A percentile compares a stretch with the other conserved stretches of the same genome.
Evolutionary conservation across 2,888 invertebrate species (phyloP).

Genomic region (Dorcus hopei): DNA sequence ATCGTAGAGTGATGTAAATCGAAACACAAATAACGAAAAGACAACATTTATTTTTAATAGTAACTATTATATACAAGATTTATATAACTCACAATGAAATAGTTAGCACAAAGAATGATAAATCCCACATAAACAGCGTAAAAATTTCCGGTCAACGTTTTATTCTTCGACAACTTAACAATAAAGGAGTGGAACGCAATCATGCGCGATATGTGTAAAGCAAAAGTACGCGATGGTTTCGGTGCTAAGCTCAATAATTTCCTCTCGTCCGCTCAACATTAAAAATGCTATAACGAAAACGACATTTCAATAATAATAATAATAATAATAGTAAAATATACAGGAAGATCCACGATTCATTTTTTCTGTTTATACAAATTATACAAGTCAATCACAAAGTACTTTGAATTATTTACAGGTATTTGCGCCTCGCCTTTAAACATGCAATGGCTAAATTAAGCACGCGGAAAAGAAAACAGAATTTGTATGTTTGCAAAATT

Average conservation of each 20-base stretch:
- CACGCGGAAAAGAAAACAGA: background rate
- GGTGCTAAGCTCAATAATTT: background rate
- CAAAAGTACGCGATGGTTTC: background rate
- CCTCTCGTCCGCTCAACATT: too few species aligned
- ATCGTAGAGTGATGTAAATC: background rate
- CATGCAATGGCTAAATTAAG: background rate
- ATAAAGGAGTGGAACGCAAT: background rate
- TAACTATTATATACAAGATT: slow-evolving; percentile 40
- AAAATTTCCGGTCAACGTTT: background rate
- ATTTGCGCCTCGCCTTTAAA: slow-evolving; percentile 1
- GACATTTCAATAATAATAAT: background rate
- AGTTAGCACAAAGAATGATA: background rate
- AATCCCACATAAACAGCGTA: slow-evolving; percentile 22
- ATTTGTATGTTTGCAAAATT: background rate
- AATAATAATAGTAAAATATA: slow-evolving; percentile 13
- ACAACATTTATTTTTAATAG: slow-evolving; percentile 41
- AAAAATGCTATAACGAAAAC: background rate
- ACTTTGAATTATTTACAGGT: slow-evolving; percentile 28
- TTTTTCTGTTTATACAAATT: slow-evolving; percentile 29
- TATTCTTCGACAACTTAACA: slow-evolving; percentile 4
- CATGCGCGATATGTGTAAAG: slow-evolving; percentile 17
- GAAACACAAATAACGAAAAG: slow-evolving; percentile 27
- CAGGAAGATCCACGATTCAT: slow-evolving; percentile 37
- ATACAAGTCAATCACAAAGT: slow-evolving; percentile 33
- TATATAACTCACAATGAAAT: slow-evolving; percentile 17